These are phyloP conservation scores for Athene noctua DNA, from an alignment of 2,113 vertebrate species.

Conservation along the genomic window DNA sequence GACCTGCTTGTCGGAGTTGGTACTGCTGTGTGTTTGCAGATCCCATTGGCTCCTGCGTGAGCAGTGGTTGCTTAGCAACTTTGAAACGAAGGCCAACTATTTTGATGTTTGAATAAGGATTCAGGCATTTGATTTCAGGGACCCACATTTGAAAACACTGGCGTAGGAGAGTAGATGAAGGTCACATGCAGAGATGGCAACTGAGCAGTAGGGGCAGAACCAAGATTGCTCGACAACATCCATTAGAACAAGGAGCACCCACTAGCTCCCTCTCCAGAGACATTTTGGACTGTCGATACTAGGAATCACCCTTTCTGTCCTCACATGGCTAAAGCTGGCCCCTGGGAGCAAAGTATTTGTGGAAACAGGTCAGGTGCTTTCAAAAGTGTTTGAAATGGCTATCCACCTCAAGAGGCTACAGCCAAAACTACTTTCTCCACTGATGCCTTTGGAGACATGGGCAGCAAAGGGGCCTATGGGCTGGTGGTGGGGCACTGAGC, in stretches of 20 bases:
- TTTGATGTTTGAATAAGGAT: background rate
- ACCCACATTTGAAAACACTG: background rate
- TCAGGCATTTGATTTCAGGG: background rate
- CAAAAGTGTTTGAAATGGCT: background rate
- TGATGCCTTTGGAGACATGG: background rate
- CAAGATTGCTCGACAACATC: background rate
- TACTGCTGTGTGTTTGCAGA: rapidly evolving
- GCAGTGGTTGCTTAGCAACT: constrained; percentile 49
- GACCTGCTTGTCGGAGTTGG: background rate
- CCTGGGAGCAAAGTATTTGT: background rate
- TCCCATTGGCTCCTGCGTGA: rapidly evolving
- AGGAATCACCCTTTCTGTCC: background rate
- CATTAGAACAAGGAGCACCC: background rate
- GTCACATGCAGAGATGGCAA: rapidly evolving
- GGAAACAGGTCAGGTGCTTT: background rate
- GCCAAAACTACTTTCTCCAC: background rate
- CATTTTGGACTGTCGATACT: background rate
- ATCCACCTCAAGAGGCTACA: rapidly evolving
- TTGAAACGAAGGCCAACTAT: background rate
- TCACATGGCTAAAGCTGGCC: background rate
- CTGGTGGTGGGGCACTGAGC: rapidly evolving
- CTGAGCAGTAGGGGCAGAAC: background rate
- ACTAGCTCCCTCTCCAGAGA: background rate
- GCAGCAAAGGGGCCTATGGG: background rate
- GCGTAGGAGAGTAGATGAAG: background rate